Evolutionary conservation across 2,113 vertebrate genomes (phyloP).

Genomic region (Otolemur garnettii): DNA sequence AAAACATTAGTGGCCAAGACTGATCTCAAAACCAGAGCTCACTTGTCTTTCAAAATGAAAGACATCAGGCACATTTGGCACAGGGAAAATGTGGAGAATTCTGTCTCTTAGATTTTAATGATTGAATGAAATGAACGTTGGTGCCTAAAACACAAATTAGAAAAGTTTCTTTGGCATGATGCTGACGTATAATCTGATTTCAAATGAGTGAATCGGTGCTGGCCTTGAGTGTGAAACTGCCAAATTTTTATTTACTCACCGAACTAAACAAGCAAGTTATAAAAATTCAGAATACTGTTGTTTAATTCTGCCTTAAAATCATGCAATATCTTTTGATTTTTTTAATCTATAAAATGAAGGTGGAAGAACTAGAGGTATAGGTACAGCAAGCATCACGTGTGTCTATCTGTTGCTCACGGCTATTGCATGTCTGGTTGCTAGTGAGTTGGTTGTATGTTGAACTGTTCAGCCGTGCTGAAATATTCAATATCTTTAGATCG

Average conservation of each 20-base stretch:
- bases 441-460: background rate
- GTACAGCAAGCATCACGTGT: background rate
- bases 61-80: background rate
- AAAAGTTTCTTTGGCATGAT: background rate
- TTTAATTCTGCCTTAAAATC: background rate
- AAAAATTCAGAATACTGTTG: background rate
- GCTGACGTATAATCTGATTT: slow-evolving; percentile 27
- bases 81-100: background rate
- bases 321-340: background rate
- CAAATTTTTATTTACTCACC: background rate
- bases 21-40: slow-evolving; percentile 27
- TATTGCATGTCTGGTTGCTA: background rate
- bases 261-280: background rate
- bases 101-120: background rate
- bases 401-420: background rate
- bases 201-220: background rate
- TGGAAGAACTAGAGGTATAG: background rate
- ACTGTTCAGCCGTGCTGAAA: background rate
- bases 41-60: slow-evolving; percentile 36
- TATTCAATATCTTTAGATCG: background rate
- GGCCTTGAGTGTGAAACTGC: background rate
- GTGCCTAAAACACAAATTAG: background rate
- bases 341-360: background rate
- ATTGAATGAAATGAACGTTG: background rate
- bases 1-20: background rate